Evolutionary conservation across 1,140 invertebrate genomes (phyloP).

Genomic region (Maniola jurtina): DNA sequence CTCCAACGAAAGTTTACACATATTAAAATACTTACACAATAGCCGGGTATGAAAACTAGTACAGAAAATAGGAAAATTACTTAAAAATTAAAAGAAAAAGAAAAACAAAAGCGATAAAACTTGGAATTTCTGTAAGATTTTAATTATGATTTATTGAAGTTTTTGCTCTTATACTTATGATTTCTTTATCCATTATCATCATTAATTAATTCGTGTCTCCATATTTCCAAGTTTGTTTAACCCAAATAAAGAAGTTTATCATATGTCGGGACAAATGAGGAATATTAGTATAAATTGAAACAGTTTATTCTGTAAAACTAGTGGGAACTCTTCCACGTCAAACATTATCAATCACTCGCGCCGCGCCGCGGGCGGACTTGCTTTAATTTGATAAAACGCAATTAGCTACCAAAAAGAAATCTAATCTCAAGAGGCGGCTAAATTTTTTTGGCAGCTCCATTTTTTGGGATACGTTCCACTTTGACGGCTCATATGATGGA

Average conservation of each 20-base stretch:
- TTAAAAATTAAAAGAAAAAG: too few relatives aligned
- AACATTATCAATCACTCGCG: slow-evolving; percentile 71
- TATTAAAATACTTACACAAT: too few relatives aligned
- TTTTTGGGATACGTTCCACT: slow-evolving; percentile 60
- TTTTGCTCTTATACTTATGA: too few relatives aligned
- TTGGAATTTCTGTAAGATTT: too few relatives aligned
- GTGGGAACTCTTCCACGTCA: slow-evolving; percentile 58
- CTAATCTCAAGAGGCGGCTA: slow-evolving; percentile 67
- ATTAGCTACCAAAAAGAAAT: slow-evolving; percentile 78
- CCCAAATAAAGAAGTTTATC: slow-evolving; percentile 7
- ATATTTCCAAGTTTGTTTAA: not conserved
- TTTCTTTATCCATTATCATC: too few relatives aligned
- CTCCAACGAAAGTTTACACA: too few relatives aligned
- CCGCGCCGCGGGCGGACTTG: slow-evolving; percentile 58
- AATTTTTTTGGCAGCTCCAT: slow-evolving; percentile 62
- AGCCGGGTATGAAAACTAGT: too few relatives aligned
- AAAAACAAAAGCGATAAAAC: too few relatives aligned
- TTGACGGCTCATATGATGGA: slow-evolving; percentile 49
- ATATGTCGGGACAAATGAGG: slow-evolving; percentile 55
- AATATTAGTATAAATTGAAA: slow-evolving; percentile 68
- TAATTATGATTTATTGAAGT: too few relatives aligned
- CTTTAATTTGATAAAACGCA: slow-evolving; percentile 78
- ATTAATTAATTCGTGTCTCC: too few relatives aligned
- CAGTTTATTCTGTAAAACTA: slow-evolving; percentile 77
- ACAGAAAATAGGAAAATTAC: too few relatives aligned